A percentile compares a stretch with the other conserved stretches of the same genome.
phyloP scores from a whole-genome alignment of 2,797 vertebrate genomes.

The Epinephelus awoara region DNA sequence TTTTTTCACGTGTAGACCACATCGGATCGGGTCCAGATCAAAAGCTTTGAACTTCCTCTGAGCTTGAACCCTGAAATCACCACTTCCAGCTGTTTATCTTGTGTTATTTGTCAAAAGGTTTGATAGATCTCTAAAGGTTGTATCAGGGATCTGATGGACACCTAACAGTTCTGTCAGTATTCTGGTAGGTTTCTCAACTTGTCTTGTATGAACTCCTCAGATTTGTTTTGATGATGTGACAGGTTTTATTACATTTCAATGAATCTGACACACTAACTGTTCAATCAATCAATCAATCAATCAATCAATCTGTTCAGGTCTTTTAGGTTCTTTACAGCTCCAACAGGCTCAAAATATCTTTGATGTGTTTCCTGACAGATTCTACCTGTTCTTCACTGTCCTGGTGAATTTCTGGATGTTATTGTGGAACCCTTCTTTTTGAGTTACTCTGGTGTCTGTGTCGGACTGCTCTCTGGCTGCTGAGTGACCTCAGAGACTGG shows the following conservation, averaged over 20 bases:
- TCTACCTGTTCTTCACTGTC: background rate
- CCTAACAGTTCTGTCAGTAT: too few species aligned
- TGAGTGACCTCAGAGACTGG: background rate
- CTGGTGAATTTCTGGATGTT: background rate
- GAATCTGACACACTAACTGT: background rate
- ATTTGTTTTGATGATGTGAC: background rate
- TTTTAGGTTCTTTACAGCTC: background rate
- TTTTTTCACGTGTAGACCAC: too few species aligned
- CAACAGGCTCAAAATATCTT: background rate
- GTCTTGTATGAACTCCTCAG: too few species aligned
- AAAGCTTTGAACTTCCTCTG: too few species aligned
- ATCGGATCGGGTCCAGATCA: too few species aligned
- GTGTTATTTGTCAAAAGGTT: background rate
- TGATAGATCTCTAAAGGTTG: background rate
- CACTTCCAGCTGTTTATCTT: too few species aligned
- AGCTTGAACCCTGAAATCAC: too few species aligned
- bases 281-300: too few species aligned
- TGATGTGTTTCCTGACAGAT: background rate
- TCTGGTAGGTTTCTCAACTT: background rate
- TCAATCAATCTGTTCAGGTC: background rate
- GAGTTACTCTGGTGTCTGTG: background rate
- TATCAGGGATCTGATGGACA: background rate
- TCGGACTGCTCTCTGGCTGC: constrained; percentile 7
- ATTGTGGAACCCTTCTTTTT: background rate
- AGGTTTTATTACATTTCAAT: background rate